phyloP scores from a whole-genome alignment of 2,888 invertebrate species.

The Leptodirus hochenwartii region DNA sequence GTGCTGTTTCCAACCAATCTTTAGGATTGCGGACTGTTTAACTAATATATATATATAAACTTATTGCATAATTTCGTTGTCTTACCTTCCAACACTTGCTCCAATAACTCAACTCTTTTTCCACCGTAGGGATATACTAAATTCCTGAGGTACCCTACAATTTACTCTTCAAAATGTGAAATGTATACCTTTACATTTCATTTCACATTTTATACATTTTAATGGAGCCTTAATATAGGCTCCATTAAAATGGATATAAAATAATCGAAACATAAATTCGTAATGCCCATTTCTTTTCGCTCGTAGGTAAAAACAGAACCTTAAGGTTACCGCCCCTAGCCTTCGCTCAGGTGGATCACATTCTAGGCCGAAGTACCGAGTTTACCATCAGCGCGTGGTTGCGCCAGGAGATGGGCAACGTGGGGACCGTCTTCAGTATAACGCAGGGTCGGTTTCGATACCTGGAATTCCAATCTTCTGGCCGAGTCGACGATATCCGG shows the following conservation, averaged over 20 bases:
- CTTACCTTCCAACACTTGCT: too few relatives aligned
- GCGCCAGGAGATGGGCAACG: constrained; percentile 63
- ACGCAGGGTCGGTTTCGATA: constrained; percentile 69
- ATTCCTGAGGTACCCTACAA: too few relatives aligned
- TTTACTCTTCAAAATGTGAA: too few relatives aligned
- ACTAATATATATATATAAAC: too few relatives aligned
- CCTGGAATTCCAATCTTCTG: constrained; percentile 82
- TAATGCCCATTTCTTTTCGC: constrained; percentile 18
- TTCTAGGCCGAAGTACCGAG: constrained; percentile 54
- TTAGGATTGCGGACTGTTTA: too few relatives aligned
- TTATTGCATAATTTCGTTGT: too few relatives aligned
- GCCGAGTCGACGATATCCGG: constrained; percentile 70
- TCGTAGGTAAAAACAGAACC: constrained; percentile 58
- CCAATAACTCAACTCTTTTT: too few relatives aligned
- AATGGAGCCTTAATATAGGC: too few relatives aligned
- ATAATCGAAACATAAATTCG: not conserved
- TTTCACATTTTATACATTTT: too few relatives aligned
- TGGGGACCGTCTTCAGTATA: constrained; percentile 68
- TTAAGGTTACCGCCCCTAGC: constrained; percentile 50
- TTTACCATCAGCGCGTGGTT: constrained; percentile 64
- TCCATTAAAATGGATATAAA: constrained; percentile 2
- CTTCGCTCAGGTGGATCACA: constrained; percentile 47
- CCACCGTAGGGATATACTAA: too few relatives aligned
- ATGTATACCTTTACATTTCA: too few relatives aligned
- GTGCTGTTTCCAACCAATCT: too few relatives aligned